Base-by-base conservation (phyloP, 2,888 invertebrate species). In the Drosophila nr. medialis region DNA sequence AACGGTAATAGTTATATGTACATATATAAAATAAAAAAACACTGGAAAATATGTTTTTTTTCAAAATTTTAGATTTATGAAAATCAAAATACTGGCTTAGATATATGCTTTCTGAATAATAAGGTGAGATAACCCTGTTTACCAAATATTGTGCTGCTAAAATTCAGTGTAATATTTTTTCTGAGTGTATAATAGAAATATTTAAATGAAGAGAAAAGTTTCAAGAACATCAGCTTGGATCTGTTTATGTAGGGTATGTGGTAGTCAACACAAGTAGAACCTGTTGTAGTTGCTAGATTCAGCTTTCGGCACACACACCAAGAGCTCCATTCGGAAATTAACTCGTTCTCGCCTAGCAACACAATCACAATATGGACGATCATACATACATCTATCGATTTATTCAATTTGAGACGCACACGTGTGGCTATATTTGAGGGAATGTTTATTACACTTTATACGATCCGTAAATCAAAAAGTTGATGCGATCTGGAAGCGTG, bases 381-480 rank as follows among this genome's bases (percentile, higher is more conserved):
- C 58, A 48, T 34, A 61, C 56, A 45, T 72, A 64, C 54, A 42
- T 61, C 36, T 54, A 75, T 66, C 70, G 61, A 65, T 72, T 78
- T 86, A 78, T 83, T 83, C 73, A 81, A 77, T 77, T 81, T 38
- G 49, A 56, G 67, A 51, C 42, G 71, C 63, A 77, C 85, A 86
- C 81, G 83, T 86, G 83, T 64, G 61, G 58, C 50, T 76, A 45
- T 45, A 50, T 62, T 64, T 58, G 56, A 60, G 62, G 29, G 66
- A 64, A 62, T 72, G 51, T 66, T 64, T 58, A 72, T 67, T 56
- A 56, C 65, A 67, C 59, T 81, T 72, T 66, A 68, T 29, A 68
- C 59, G 75, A 75, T 63, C 54, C 18, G 69, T 56, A 72, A 87
- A 71, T 86, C 66, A 71, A 70, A 68, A 66, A 27, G 38, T 59